phyloP scores from a whole-genome alignment of 53 echinoderm and acorn worm genomes.

The Hippasteria phrygiana region DNA sequence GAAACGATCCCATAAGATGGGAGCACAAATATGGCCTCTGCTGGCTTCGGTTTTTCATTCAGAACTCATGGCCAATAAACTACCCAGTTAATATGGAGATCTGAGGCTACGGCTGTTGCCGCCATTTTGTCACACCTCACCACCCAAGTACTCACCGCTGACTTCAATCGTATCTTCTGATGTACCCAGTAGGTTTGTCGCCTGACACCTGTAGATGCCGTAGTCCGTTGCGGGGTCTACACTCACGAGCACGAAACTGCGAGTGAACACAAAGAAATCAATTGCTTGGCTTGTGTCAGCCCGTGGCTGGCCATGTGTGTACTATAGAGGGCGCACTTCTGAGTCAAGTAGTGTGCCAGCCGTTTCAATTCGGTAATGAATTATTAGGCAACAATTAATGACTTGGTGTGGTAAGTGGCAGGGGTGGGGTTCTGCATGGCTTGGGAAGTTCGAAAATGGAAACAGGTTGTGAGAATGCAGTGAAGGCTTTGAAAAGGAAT shows the following conservation, averaged over 20 bases:
- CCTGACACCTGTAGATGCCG: constrained; percentile 55
- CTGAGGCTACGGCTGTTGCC: no score
- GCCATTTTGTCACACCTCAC: no score
- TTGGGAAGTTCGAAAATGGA: not conserved
- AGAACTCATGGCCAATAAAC: no score
- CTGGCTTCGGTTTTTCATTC: no score
- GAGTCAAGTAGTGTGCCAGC: not conserved
- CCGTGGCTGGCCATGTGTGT: not conserved
- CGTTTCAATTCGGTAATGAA: no score
- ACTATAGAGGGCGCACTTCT: not conserved
- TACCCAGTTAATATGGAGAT: no score
- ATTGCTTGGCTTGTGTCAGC: not conserved
- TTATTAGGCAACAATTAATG: not conserved
- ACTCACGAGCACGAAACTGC: constrained; percentile 50
- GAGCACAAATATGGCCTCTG: no score
- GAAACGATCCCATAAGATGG: no score
- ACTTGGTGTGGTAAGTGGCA: not conserved
- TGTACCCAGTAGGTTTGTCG: constrained; percentile 59
- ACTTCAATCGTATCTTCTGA: constrained; percentile 53
- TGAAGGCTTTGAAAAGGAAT: no score
- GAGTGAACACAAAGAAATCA: not conserved
- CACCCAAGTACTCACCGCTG: constrained; percentile 66
- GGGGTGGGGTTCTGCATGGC: not conserved
- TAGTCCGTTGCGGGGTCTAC: constrained; percentile 39
- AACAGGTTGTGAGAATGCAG: no score